Evolutionary conservation across 1,140 invertebrate species (phyloP).

Genomic region (Hypsibius dujardini): DNA sequence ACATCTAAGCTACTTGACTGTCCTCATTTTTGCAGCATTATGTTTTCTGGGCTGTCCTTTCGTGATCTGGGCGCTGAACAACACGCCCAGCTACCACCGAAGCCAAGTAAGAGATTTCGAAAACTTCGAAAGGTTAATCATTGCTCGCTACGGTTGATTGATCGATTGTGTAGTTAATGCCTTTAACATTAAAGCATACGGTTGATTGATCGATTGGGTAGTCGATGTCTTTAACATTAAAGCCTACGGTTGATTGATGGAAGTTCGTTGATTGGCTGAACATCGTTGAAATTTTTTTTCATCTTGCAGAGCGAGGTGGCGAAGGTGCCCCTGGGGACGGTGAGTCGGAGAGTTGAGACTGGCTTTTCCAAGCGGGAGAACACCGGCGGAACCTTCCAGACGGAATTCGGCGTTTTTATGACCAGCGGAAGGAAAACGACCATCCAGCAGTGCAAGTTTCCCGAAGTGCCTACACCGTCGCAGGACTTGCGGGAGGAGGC

Average conservation of each 20-base stretch:
- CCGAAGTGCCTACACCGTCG: not conserved
- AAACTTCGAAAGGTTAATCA: too few relatives aligned
- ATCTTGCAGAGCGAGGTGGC: not conserved
- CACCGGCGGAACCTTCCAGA: constrained; percentile 6
- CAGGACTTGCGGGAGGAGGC: constrained; percentile 43
- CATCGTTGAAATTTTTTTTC: not conserved
- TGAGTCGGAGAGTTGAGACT: not conserved
- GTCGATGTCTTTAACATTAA: too few relatives aligned
- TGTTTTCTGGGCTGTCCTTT: too few relatives aligned
- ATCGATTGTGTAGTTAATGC: not conserved
- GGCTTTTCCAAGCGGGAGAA: not conserved
- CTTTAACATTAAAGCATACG: too few relatives aligned
- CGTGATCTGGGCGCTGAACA: too few relatives aligned
- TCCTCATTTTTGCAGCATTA: too few relatives aligned
- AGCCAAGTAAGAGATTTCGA: too few relatives aligned
- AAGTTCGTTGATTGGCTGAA: too few relatives aligned
- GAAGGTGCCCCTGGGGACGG: not conserved
- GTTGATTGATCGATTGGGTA: not conserved
- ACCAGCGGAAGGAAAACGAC: not conserved
- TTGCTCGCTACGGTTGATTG: too few relatives aligned
- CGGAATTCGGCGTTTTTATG: constrained; percentile 9
- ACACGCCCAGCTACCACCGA: too few relatives aligned
- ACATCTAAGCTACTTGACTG: too few relatives aligned
- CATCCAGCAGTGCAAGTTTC: not conserved
- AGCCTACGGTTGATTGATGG: too few relatives aligned